A percentile compares a stretch with the other conserved stretches of the same genome.
phyloP scores from a whole-genome alignment of 2,888 invertebrate species.

The Apotomis turbidana region DNA sequence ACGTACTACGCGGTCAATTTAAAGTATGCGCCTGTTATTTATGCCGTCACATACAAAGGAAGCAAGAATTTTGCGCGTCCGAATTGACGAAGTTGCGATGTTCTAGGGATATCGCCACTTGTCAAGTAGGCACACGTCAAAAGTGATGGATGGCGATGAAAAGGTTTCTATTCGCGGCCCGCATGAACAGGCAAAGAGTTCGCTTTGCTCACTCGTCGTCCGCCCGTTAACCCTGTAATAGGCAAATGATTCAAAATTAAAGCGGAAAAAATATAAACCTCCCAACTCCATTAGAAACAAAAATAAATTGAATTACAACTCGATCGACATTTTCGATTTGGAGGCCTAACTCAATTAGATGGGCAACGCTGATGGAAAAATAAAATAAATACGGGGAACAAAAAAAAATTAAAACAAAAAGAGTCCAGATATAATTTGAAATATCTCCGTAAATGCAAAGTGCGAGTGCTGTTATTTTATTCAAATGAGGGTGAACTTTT shows the following conservation, averaged over 20 bases:
- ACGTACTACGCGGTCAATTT: no score
- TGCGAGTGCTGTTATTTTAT: slow-evolving; percentile 84
- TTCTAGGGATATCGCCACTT: no score
- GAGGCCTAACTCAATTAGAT: slow-evolving; percentile 83
- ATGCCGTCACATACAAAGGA: no score
- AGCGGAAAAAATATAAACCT: slow-evolving; percentile 73
- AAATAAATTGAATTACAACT: slow-evolving; percentile 84
- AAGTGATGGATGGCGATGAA: no score
- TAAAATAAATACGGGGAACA: slow-evolving; percentile 82
- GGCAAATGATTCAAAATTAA: slow-evolving; percentile 76
- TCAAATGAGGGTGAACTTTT: slow-evolving; percentile 83
- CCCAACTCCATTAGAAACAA: slow-evolving; percentile 83
- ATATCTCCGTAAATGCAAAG: slow-evolving; percentile 84
- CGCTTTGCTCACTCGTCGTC: background rate
- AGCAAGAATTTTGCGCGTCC: no score
- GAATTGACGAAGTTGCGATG: no score
- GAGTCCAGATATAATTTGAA: slow-evolving; percentile 84
- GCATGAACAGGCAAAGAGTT: background rate
- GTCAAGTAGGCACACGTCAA: no score
- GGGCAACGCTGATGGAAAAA: slow-evolving; percentile 81
- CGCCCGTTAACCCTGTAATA: slow-evolving; percentile 61
- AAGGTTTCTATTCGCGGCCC: background rate
- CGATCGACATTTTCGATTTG: slow-evolving; percentile 84
- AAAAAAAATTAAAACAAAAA: slow-evolving; percentile 80
- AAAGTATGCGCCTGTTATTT: no score